These are phyloP conservation scores for Chloropsis hardwickii DNA, from an alignment of 2,113 vertebrate species.

Conservation along the genomic window DNA sequence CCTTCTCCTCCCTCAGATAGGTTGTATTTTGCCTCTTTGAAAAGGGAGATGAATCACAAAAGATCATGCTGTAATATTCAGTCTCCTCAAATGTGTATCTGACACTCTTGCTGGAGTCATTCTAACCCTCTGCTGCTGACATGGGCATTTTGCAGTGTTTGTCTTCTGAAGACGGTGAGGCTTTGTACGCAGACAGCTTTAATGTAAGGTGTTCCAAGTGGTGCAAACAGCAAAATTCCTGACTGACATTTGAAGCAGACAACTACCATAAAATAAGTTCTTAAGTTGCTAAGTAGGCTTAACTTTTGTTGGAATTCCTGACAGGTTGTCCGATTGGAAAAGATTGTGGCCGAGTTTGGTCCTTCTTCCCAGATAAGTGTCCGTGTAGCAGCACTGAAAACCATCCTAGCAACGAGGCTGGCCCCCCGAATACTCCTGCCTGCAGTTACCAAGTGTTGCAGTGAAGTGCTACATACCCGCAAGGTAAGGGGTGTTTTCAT, in stretches of 20 bases:
- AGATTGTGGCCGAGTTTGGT: conserved; percentile 68
- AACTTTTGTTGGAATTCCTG: not conserved
- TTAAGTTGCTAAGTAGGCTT: not conserved
- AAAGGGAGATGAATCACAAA: not conserved
- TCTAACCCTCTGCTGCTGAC: not conserved
- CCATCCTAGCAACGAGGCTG: conserved; percentile 83
- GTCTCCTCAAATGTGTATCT: not conserved
- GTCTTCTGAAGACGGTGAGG: not conserved
- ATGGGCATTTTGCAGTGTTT: not conserved
- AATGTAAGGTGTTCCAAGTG: not conserved
- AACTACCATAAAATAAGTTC: not conserved
- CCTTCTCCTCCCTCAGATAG: not conserved
- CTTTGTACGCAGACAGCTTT: not conserved
- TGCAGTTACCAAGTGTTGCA: conserved; percentile 79
- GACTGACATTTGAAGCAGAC: not conserved
- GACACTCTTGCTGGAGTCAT: not conserved
- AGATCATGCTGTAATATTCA: not conserved
- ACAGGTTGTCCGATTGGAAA: conserved; percentile 84
- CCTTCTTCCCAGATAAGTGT: conserved; percentile 75
- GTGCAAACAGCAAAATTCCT: not conserved
- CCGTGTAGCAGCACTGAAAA: conserved; percentile 78
- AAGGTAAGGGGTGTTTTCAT: conserved; percentile 71
- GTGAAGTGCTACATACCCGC: conserved; percentile 66
- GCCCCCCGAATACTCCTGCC: conserved; percentile 87
- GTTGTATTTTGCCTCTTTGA: not conserved